phyloP scores from a whole-genome alignment of 2,888 invertebrate genomes.

The Nezara viridula region DNA sequence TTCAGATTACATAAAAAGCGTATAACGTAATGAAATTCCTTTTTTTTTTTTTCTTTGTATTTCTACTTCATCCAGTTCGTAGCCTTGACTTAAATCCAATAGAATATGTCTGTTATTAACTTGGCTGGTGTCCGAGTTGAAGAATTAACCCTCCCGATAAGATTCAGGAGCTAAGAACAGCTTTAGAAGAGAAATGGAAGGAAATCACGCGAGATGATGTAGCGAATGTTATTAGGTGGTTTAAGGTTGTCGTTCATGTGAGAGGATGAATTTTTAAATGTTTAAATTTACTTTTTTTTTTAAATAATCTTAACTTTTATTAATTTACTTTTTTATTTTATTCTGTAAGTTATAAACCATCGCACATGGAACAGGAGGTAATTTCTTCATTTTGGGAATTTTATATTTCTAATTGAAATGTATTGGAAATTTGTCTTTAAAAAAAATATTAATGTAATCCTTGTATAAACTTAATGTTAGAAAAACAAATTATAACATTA shows the following conservation, averaged over 20 bases:
- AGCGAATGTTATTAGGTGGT: neutral
- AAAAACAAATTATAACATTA: too few species aligned
- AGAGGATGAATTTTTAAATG: neutral
- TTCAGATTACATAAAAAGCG: too few species aligned
- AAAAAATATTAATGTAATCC: too few species aligned
- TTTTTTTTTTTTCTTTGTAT: neutral
- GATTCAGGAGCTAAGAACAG: neutral
- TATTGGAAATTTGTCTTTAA: too few species aligned
- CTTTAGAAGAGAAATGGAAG: conserved; percentile 4
- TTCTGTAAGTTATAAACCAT: neutral
- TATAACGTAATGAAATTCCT: too few species aligned
- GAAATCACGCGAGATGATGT: conserved; percentile 15
- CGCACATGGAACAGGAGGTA: neutral
- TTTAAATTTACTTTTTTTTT: neutral
- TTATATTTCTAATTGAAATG: neutral
- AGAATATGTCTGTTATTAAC: neutral
- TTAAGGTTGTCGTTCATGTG: neutral
- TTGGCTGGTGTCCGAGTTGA: neutral
- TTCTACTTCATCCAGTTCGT: neutral
- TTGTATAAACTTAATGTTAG: too few species aligned
- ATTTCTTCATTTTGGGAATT: too few species aligned
- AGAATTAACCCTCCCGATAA: neutral
- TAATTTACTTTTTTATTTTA: neutral
- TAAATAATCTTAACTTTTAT: neutral
- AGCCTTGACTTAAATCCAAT: neutral